Conservation (phyloP, 92 coral and sea anemone genomes). For the Parazoanthus swiftii region DNA sequence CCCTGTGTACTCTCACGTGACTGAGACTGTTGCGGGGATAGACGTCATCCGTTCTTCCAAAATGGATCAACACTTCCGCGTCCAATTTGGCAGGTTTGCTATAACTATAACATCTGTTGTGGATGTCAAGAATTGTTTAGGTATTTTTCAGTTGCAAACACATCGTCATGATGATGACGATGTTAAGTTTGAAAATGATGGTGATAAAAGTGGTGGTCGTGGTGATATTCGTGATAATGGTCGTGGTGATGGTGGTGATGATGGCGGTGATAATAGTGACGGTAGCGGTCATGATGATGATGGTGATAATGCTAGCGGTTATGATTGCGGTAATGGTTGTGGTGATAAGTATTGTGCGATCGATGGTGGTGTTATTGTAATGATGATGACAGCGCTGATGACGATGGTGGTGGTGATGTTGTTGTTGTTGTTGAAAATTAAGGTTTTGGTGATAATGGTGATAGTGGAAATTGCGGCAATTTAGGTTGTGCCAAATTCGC, state of each 20-base stretch:
- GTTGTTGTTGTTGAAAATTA: neutral
- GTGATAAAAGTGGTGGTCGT: neutral
- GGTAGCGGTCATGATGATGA: neutral
- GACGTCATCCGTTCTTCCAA: slow-evolving; percentile 1
- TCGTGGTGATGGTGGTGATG: neutral
- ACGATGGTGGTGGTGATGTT: neutral
- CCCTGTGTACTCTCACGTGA: slow-evolving; percentile 20
- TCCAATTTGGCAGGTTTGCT: slow-evolving; percentile 16
- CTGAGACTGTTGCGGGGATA: slow-evolving; percentile 18
- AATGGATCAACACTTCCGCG: slow-evolving; percentile 6
- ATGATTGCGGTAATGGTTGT: neutral
- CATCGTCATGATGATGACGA: no score
- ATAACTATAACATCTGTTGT: neutral
- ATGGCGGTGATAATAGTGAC: neutral
- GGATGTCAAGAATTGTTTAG: neutral
- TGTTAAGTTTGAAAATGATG: neutral
- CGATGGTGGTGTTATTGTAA: no score
- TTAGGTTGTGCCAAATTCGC: no score
- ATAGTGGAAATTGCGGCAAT: neutral
- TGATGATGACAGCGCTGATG: neutral
- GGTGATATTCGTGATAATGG: neutral
- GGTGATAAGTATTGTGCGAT: no score
- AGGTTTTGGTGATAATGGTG: neutral
- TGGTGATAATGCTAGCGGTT: neutral
- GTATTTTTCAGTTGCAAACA: neutral